Evolutionary conservation across 1,140 invertebrate species (phyloP).

Genomic region (Meloidogyne floridensis): DNA sequence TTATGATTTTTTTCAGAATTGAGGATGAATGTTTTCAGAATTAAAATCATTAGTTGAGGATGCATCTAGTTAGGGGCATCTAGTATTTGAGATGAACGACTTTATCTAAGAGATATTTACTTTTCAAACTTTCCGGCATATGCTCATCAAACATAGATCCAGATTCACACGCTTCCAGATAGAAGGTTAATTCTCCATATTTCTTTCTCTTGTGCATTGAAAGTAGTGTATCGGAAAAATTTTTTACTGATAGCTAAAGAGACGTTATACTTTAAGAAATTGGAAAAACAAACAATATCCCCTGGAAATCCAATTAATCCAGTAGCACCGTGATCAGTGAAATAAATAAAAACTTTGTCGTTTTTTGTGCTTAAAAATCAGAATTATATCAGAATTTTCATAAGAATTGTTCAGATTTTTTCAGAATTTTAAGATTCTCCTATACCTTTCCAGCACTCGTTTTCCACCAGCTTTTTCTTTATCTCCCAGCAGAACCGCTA

Average conservation of each 20-base stretch:
- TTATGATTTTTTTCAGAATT: too few species aligned
- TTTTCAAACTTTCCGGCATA: constrained; percentile 69
- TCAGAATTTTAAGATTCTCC: not conserved
- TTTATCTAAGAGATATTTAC: not conserved
- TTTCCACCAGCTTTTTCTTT: constrained; percentile 29
- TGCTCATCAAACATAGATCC: constrained; percentile 74
- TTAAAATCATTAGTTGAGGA: too few species aligned
- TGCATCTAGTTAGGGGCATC: too few species aligned
- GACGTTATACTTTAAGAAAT: constrained; percentile 37
- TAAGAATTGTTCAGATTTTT: not conserved
- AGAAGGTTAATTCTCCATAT: constrained; percentile 69
- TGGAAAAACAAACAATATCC: constrained; percentile 16
- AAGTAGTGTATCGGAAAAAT: constrained; percentile 68
- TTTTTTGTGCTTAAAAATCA: constrained; percentile 30
- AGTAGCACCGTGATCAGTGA: constrained; percentile 74
- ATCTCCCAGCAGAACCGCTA: constrained; percentile 42
- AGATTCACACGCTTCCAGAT: constrained; percentile 74
- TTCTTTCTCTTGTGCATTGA: constrained; percentile 69
- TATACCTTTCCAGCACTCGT: constrained; percentile 64
- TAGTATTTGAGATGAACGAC: too few species aligned
- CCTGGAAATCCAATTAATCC: constrained; percentile 72
- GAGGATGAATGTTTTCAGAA: too few species aligned
- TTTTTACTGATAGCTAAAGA: constrained; percentile 67
- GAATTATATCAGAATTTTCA: constrained; percentile 69
- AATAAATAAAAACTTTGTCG: constrained; percentile 60